phyloP scores from a whole-genome alignment of 2,797 vertebrate species.

The Hemitrygon akajei region DNA sequence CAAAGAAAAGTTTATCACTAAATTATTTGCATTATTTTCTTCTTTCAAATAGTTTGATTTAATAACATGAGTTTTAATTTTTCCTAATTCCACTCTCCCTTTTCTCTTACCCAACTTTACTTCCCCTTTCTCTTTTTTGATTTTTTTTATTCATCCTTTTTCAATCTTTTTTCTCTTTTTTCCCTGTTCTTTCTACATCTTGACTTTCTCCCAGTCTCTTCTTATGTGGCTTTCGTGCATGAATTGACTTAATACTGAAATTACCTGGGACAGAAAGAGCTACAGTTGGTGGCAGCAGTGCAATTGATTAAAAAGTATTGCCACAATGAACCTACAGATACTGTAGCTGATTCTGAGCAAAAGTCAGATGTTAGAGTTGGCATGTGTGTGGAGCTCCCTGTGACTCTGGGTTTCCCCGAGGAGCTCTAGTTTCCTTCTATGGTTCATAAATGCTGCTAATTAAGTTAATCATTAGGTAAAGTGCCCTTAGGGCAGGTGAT shows the following conservation, averaged over 20 bases:
- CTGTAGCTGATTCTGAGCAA: too few species aligned
- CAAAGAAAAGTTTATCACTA: neutral
- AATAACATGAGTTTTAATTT: neutral
- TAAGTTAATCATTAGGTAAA: too few species aligned
- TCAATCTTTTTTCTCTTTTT: neutral
- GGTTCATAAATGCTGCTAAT: too few species aligned
- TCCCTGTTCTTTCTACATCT: neutral
- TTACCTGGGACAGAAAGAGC: neutral
- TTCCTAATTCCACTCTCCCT: neutral
- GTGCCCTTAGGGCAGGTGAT: too few species aligned
- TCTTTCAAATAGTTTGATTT: neutral
- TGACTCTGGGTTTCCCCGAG: too few species aligned
- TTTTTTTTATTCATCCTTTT: neutral
- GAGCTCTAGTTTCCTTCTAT: too few species aligned
- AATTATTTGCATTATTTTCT: neutral
- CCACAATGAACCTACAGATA: too few species aligned
- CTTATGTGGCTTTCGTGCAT: neutral
- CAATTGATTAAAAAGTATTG: too few species aligned
- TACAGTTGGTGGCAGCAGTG: too few species aligned
- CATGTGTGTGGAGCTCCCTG: too few species aligned
- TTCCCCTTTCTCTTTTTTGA: neutral
- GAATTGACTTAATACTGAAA: neutral
- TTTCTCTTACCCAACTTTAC: neutral
- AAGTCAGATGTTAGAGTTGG: too few species aligned
- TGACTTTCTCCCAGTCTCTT: neutral